Conservation (phyloP, 2,888 invertebrate genomes). For the Bombylius discolor region DNA sequence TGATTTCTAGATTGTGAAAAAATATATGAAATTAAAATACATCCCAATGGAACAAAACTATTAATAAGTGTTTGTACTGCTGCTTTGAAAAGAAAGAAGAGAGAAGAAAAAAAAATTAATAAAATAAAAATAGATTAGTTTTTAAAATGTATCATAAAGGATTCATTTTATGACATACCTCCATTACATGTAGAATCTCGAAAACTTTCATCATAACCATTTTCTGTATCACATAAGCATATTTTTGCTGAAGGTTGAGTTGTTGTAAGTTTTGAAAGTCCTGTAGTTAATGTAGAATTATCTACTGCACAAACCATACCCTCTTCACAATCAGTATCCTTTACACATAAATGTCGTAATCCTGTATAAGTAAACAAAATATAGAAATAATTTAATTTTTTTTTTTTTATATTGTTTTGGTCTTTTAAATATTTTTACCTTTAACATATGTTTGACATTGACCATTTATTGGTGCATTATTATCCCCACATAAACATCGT, state of each 20-base stretch:
- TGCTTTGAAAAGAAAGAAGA: neutral
- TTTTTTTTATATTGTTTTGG: too few relatives aligned
- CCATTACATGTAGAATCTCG: slow-evolving; percentile 49
- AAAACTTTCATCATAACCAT: slow-evolving; percentile 47
- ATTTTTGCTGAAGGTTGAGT: slow-evolving; percentile 36
- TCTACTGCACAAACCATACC: slow-evolving; percentile 47
- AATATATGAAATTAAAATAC: neutral
- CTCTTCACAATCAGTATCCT: slow-evolving; percentile 49
- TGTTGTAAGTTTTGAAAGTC: slow-evolving; percentile 17
- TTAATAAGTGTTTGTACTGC: neutral
- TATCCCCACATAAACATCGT: slow-evolving; percentile 57
- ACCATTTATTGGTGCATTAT: slow-evolving; percentile 51
- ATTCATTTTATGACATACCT: slow-evolving; percentile 16
- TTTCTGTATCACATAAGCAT: slow-evolving; percentile 47
- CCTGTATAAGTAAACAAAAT: slow-evolving; percentile 16
- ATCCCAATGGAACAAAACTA: neutral
- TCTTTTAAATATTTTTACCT: slow-evolving; percentile 36
- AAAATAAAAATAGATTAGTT: neutral
- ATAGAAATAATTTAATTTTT: neutral
- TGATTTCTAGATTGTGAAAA: too few relatives aligned
- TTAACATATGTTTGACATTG: slow-evolving; percentile 40
- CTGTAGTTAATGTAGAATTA: slow-evolving; percentile 40
- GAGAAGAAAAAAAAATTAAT: neutral
- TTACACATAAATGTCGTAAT: slow-evolving; percentile 44
- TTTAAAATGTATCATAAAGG: neutral